Conservation (phyloP, 2,113 vertebrate species). For the Climacteris rufus region DNA sequence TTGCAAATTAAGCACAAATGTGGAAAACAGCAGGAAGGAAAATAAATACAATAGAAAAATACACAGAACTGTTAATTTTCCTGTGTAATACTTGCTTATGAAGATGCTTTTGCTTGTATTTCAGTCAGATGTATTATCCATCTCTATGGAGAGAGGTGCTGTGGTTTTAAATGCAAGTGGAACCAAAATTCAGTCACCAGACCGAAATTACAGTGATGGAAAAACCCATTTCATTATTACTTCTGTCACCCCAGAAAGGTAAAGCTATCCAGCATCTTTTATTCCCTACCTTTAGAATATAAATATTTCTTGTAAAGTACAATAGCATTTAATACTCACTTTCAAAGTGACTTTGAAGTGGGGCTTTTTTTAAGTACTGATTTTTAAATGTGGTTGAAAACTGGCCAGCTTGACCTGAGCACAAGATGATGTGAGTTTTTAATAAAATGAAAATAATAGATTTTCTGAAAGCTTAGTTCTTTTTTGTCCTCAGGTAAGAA, state of each 20-base stretch:
- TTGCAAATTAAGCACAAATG: background rate
- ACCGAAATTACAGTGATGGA: slow-evolving; percentile 87
- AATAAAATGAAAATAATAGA: background rate
- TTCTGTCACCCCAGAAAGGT: slow-evolving; percentile 84
- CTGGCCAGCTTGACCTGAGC: background rate
- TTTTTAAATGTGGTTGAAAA: background rate
- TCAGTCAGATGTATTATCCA: slow-evolving; percentile 86
- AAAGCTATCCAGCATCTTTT: background rate
- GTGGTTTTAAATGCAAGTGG: slow-evolving; percentile 85
- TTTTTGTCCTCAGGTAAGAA: background rate
- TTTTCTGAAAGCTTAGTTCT: background rate
- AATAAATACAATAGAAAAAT: background rate
- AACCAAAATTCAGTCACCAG: slow-evolving; percentile 80
- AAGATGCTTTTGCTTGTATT: slow-evolving; percentile 20
- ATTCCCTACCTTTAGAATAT: background rate
- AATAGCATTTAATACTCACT: background rate
- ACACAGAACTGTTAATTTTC: background rate
- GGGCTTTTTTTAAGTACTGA: background rate
- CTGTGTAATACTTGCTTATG: background rate
- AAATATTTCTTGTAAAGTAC: background rate
- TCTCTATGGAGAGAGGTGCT: slow-evolving; percentile 88
- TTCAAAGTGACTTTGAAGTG: background rate
- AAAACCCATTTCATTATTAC: slow-evolving; percentile 85
- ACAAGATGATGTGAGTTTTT: background rate
- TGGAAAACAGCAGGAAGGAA: background rate